Conservation (phyloP, 2,797 vertebrate genomes). For the Chaetophractus vellerosus region DNA sequence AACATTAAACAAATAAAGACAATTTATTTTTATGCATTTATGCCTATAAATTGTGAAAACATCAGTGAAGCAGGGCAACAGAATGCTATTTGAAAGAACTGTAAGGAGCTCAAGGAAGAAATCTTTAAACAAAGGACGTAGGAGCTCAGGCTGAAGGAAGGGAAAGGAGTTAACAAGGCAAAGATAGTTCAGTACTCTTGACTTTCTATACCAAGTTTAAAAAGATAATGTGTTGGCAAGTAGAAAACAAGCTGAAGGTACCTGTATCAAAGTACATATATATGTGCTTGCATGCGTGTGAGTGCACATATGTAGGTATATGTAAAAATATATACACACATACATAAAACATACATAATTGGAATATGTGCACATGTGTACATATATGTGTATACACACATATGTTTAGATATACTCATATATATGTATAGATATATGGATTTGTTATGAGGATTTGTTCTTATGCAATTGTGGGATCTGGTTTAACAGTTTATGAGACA, state of each 20-base stretch:
- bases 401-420: background rate
- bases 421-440: background rate
- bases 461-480: background rate
- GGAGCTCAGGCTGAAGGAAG: background rate
- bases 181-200: background rate
- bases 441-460: background rate
- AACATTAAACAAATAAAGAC: background rate
- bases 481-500: background rate
- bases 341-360: too few relatives aligned
- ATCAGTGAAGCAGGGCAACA: background rate
- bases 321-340: background rate
- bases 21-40: background rate
- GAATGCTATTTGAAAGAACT: background rate
- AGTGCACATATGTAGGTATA: background rate
- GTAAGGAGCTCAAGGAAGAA: background rate
- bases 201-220: background rate
- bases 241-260: background rate
- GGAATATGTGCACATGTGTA: background rate
- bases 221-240: background rate
- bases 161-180: background rate
- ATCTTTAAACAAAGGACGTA: background rate
- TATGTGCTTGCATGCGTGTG: background rate
- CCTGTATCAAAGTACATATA: background rate
- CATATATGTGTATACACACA: background rate
- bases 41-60: constrained; percentile 13